phyloP scores from a whole-genome alignment of 2,888 invertebrate species.

The Lamellibrachia columna region DNA sequence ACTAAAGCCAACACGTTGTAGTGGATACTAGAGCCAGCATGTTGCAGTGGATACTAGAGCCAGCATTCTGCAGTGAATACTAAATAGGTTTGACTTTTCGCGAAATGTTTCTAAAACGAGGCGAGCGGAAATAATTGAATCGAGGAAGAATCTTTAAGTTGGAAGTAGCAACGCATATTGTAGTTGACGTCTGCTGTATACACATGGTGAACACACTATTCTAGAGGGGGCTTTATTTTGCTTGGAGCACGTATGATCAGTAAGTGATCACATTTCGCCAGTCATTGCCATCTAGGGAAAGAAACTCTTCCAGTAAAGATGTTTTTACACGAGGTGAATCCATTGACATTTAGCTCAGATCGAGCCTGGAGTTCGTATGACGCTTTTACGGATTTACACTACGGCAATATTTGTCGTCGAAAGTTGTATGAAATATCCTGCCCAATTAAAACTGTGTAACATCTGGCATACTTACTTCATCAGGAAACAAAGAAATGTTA shows the following conservation, averaged over 20 bases:
- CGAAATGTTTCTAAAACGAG: too few species aligned
- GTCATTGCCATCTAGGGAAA: neutral
- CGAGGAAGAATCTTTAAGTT: neutral
- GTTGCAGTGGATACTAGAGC: too few species aligned
- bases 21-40: too few species aligned
- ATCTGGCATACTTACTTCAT: too few species aligned
- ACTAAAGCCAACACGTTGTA: too few species aligned
- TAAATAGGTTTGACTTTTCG: too few species aligned
- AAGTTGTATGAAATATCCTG: neutral
- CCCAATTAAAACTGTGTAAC: too few species aligned
- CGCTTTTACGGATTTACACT: neutral
- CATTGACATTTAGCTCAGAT: neutral
- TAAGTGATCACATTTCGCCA: neutral
- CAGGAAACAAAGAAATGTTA: too few species aligned
- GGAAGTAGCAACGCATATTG: neutral
- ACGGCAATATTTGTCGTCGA: neutral
- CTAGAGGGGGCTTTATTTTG: neutral
- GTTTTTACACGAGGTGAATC: neutral
- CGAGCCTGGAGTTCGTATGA: neutral
- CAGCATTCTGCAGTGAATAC: too few species aligned
- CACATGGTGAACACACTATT: neutral
- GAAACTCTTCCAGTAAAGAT: neutral
- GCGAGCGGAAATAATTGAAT: too few species aligned
- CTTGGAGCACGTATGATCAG: neutral
- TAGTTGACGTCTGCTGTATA: neutral